Evolutionary conservation across 2,888 invertebrate species (phyloP).

Genomic region (Opisthograptis luteolata): DNA sequence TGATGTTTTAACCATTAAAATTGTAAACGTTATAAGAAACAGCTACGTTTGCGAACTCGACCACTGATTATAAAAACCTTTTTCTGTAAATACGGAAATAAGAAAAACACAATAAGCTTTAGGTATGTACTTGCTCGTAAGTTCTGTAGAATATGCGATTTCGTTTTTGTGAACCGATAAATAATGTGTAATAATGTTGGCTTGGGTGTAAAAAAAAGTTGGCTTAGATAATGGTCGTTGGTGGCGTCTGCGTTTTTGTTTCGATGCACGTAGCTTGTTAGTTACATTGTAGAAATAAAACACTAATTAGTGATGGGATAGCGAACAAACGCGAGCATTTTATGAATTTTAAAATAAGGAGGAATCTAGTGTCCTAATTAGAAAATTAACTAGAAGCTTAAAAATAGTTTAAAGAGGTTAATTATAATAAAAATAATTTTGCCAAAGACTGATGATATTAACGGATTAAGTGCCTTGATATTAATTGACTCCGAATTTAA

Average conservation of each 20-base stretch:
- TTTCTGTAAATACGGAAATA: constrained; percentile 51
- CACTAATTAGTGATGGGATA: constrained; percentile 3
- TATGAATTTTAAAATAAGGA: too few species aligned
- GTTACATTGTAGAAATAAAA: constrained; percentile 21
- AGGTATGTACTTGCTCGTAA: constrained; percentile 55
- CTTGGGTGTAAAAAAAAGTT: constrained; percentile 36
- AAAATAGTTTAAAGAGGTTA: too few species aligned
- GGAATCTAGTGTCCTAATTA: constrained; percentile 3
- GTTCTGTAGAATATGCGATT: constrained; percentile 54
- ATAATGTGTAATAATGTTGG: constrained; percentile 41
- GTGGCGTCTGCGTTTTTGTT: constrained; percentile 29
- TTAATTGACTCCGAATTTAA: too few species aligned
- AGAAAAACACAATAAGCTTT: constrained; percentile 20
- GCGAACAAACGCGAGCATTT: too few species aligned
- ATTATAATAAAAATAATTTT: too few species aligned
- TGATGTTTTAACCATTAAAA: constrained; percentile 75
- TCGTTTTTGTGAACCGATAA: constrained; percentile 63
- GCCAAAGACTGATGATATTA: too few species aligned
- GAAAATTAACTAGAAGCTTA: not conserved
- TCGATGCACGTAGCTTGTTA: constrained; percentile 21
- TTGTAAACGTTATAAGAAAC: constrained; percentile 67
- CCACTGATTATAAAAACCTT: constrained; percentile 31
- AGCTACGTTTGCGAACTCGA: constrained; percentile 60
- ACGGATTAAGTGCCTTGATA: too few species aligned
- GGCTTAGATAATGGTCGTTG: constrained; percentile 36